Evolutionary conservation across 2,113 vertebrate species (phyloP).

Genomic region (Baryphthengus martii): DNA sequence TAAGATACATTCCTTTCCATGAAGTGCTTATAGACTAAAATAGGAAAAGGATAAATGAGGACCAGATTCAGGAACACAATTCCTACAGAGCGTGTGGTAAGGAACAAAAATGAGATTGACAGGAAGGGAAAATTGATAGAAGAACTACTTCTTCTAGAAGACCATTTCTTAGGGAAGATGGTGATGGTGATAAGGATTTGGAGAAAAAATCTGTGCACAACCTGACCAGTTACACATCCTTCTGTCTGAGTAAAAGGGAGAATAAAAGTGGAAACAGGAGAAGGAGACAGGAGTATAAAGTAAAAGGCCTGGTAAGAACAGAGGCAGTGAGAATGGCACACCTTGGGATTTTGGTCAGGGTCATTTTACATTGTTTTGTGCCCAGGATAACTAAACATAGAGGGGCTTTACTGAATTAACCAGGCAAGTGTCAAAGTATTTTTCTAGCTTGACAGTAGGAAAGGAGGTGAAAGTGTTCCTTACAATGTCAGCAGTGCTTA

Average conservation of each 20-base stretch:
- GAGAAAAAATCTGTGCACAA: neutral
- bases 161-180: neutral
- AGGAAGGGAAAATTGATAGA: neutral
- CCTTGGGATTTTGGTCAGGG: neutral
- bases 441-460: neutral
- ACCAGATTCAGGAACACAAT: neutral
- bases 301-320: neutral
- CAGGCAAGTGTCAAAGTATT: neutral
- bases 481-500: neutral
- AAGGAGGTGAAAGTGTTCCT: neutral
- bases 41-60: neutral
- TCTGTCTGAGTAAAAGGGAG: neutral
- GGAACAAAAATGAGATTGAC: neutral
- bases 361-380: neutral
- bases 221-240: neutral
- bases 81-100: neutral
- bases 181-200: neutral
- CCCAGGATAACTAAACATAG: neutral
- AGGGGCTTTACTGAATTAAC: neutral
- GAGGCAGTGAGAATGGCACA: neutral
- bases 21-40: neutral
- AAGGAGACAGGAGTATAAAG: neutral
- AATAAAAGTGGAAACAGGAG: neutral
- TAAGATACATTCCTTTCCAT: neutral
- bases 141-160: neutral